Base-by-base conservation (phyloP, 92 coral and sea anemone species). In the Muricea muricata region DNA sequence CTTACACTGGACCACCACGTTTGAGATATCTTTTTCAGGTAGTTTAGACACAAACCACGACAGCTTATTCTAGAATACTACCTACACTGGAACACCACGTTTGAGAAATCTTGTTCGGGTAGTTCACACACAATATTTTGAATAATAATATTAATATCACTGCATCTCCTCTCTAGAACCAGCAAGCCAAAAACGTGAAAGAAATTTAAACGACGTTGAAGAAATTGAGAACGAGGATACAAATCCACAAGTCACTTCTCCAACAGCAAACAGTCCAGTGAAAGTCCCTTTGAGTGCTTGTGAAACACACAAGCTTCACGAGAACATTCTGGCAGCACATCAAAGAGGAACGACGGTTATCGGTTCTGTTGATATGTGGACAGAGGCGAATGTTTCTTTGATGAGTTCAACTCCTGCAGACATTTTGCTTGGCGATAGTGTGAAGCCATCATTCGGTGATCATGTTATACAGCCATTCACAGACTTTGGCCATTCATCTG, bases 321-420 rank as follows among this genome's bases (percentile, higher is more conserved):
- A 78, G 46, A 56, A 56, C 34, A 30, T 78, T 2, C 46, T 78
- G 1, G 83, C 83, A 10, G 83, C 63, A 17, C 83, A 78, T 21
- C 71, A 78, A 29, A 78, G 35, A 11, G 68, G 71, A n/a, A 56
- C 83, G 71, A 1, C 40, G 14, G 54, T 78, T 39, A 48, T 78
- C 54, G 83, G 83, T 15, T 57, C 83, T 11, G 6, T 78, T 5
- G 71, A 57, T 15, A 78, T 72, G 31, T 78, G 83, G 83, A 21
- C 70, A 8, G 65, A 58, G 29, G 83, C 47, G 2, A 58, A 78
- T 31, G 83, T 23, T 0, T 39, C 70, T 23, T 57, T 78, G 54
- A 33, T 78, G 54, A 78, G 83, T 26, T 78, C 83, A 11, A 78
- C 83, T 10, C 83, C 83, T 0, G 69, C 71, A 25, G 71, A 57